Evolutionary conservation across 2,113 vertebrate genomes (phyloP).

Genomic region (Hyperopisus bebe): DNA sequence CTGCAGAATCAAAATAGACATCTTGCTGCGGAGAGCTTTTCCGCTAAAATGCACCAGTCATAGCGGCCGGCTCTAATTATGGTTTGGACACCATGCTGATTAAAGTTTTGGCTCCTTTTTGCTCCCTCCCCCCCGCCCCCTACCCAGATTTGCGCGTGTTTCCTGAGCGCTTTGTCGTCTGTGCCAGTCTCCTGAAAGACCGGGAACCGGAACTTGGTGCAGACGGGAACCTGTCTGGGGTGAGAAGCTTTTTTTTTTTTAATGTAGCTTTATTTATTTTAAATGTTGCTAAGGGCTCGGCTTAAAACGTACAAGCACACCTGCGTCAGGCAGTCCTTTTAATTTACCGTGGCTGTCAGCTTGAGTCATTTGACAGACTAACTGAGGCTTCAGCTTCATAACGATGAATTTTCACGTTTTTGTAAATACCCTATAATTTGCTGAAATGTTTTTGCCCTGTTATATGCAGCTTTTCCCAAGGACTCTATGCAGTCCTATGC

Average conservation of each 20-base stretch:
- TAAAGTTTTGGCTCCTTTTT: conserved; percentile 45
- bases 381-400: background rate
- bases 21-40: background rate
- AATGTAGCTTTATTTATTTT: conserved; percentile 31
- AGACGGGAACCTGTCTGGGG: conserved; percentile 56
- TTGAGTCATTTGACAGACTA: background rate
- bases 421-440: background rate
- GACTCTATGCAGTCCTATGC: background rate
- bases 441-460: background rate
- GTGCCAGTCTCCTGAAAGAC: conserved; percentile 67
- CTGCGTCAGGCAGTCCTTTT: background rate
- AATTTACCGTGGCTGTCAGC: background rate
- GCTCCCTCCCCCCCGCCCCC: conserved; percentile 32
- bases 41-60: background rate
- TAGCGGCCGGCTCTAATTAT: background rate
- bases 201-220: conserved; percentile 47
- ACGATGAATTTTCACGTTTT: background rate
- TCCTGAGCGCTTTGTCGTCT: conserved; percentile 83
- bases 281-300: conserved; percentile 17
- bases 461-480: background rate
- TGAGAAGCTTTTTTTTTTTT: conserved; percentile 57
- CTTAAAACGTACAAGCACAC: background rate
- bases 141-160: conserved; percentile 75
- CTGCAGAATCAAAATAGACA: background rate
- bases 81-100: conserved; percentile 30